Percentiles rank a stretch among this genome's conserved stretches.
phyloP scores from a whole-genome alignment of 1,140 invertebrate genomes.

The Ladona fulva region DNA sequence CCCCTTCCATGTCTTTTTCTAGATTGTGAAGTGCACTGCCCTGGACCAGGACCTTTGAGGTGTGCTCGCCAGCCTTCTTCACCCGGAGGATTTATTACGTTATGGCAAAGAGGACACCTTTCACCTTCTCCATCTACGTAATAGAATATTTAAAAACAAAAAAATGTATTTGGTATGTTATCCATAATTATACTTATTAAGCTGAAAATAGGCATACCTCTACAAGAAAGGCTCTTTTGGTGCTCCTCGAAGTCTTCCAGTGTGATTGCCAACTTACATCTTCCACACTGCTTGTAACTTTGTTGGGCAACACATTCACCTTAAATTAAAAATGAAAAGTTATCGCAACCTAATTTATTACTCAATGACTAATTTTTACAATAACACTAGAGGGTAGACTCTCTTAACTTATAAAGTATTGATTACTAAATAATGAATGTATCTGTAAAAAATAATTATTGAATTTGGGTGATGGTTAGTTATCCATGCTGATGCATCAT shows the following conservation, averaged over 20 bases:
- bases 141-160: conserved; percentile 17
- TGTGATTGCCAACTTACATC: conserved; percentile 55
- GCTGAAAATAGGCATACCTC: conserved; percentile 35
- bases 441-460: no score
- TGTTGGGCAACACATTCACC: conserved; percentile 57
- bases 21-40: conserved; percentile 41
- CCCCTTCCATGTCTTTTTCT: conserved; percentile 33
- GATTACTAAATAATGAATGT: no score
- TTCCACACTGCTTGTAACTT: conserved; percentile 54
- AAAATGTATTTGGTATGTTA: neutral
- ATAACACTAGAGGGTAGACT: no score
- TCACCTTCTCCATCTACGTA: conserved; percentile 31
- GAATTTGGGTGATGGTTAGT: no score
- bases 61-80: conserved; percentile 58
- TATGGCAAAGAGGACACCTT: conserved; percentile 67
- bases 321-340: conserved; percentile 23
- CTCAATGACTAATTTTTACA: no score
- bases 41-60: conserved; percentile 43
- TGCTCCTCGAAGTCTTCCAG: conserved; percentile 50
- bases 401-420: no score
- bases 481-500: no score
- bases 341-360: no score
- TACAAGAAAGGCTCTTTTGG: conserved; percentile 46
- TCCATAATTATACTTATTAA: neutral
- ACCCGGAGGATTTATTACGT: conserved; percentile 44